Conservation (phyloP, 2,797 vertebrate genomes). For the Acrossocheilus wenchowensis region DNA sequence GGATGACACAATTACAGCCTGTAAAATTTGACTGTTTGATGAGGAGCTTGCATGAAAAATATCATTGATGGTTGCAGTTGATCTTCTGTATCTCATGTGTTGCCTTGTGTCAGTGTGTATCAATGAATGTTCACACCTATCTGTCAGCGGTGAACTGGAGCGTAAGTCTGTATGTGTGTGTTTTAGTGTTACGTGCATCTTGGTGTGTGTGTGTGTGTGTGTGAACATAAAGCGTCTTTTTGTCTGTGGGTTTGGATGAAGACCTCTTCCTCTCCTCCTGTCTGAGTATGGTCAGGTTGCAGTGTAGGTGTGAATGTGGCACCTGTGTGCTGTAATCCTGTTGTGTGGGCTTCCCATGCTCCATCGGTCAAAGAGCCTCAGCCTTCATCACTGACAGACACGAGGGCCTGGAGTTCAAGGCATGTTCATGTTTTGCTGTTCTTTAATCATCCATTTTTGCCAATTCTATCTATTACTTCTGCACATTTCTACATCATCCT, state of each 20-base stretch:
- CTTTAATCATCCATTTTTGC: not conserved
- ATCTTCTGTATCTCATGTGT: slow-evolving; percentile 6
- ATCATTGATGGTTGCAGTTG: not conserved
- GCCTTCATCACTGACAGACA: slow-evolving; percentile 9
- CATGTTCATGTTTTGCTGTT: not conserved
- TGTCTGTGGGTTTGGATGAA: slow-evolving; percentile 47
- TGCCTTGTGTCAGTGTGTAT: slow-evolving; percentile 37
- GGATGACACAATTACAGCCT: slow-evolving; percentile 17
- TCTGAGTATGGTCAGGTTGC: slow-evolving; percentile 46
- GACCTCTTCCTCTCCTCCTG: slow-evolving; percentile 43
- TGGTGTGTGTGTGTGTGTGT: slow-evolving; percentile 3
- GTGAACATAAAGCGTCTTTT: slow-evolving; percentile 50
- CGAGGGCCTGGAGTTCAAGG: not conserved
- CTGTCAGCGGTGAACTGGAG: slow-evolving; percentile 19
- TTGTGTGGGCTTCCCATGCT: slow-evolving; percentile 71
- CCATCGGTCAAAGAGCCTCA: slow-evolving; percentile 40
- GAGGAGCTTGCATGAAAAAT: slow-evolving; percentile 4
- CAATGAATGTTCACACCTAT: slow-evolving; percentile 34
- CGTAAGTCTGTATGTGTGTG: slow-evolving; percentile 19
- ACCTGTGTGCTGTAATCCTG: slow-evolving; percentile 76
- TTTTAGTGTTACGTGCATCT: slow-evolving; percentile 27
- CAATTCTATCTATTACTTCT: not conserved
- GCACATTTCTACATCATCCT: not conserved
- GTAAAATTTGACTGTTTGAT: slow-evolving; percentile 23
- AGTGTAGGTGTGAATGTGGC: slow-evolving; percentile 69